Percentiles rank a stretch among this genome's conserved stretches.
These are phyloP conservation scores for Ochropleura plecta DNA, from an alignment of 2,888 invertebrate species.

Conservation along the genomic window DNA sequence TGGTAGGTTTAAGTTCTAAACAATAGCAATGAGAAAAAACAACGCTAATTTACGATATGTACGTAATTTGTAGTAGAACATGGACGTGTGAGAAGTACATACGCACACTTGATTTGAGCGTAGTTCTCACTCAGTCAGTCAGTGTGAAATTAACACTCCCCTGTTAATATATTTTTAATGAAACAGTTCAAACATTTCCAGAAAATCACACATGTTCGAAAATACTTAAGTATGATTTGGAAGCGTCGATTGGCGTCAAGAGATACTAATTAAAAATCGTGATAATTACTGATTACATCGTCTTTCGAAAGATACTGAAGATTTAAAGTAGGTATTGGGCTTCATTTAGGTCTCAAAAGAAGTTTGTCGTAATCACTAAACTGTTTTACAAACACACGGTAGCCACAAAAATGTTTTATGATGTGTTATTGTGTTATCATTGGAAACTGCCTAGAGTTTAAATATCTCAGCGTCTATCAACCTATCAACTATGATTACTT, in stretches of 20 bases:
- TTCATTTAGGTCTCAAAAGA: not conserved
- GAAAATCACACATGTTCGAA: constrained; percentile 41
- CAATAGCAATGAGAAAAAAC: constrained; percentile 7
- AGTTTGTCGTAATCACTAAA: not conserved
- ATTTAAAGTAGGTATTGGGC: not conserved
- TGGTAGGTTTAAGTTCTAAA: constrained; percentile 3
- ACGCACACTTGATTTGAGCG: constrained; percentile 17
- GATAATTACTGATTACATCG: not conserved
- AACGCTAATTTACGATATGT: constrained; percentile 14
- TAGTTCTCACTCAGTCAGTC: constrained; percentile 12
- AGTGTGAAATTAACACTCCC: constrained; percentile 35
- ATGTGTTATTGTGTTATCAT: not conserved
- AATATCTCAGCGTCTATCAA: not conserved
- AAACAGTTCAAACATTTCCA: constrained; percentile 23
- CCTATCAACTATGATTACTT: too few species aligned
- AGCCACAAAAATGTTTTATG: not conserved
- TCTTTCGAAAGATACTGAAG: not conserved
- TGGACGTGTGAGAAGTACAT: constrained; percentile 7
- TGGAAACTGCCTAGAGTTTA: not conserved
- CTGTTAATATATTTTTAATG: constrained; percentile 27
- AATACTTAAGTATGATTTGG: constrained; percentile 11
- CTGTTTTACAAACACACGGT: too few species aligned
- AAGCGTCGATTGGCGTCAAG: constrained; percentile 1
- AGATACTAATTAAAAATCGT: not conserved
- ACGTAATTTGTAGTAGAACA: constrained; percentile 33